These are phyloP conservation scores for Eubasilissa splendida DNA, from an alignment of 2,888 invertebrate genomes.

Conservation along the genomic window DNA sequence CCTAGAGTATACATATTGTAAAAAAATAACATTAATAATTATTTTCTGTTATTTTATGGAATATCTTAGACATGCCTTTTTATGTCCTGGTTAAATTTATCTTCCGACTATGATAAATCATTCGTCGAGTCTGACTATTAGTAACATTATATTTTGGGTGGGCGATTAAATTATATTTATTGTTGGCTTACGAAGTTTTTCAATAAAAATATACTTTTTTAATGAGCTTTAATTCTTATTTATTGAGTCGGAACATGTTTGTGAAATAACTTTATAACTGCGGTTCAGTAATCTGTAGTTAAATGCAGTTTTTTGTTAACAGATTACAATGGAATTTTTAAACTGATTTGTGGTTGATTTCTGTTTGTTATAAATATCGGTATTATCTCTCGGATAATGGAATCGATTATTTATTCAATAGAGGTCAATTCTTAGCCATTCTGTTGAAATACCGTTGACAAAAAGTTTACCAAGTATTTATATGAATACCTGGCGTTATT, in stretches of 20 bases:
- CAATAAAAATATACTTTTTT: slow-evolving; percentile 19
- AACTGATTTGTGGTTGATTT: slow-evolving; percentile 6
- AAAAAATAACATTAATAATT: no score
- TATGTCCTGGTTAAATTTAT: slow-evolving; percentile 2
- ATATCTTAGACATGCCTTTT: background rate
- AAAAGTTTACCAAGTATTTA: no score
- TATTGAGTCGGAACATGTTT: slow-evolving; percentile 33
- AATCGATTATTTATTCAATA: slow-evolving; percentile 22
- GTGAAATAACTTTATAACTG: background rate
- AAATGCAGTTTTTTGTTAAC: slow-evolving; percentile 21
- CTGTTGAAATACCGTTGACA: slow-evolving; percentile 1
- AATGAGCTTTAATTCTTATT: slow-evolving; percentile 42
- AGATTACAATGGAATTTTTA: background rate
- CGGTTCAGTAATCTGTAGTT: background rate
- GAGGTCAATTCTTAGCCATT: background rate
- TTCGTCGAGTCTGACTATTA: slow-evolving; percentile 11
- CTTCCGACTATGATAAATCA: slow-evolving; percentile 13
- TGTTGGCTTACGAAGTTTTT: slow-evolving; percentile 11
- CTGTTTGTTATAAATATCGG: slow-evolving; percentile 10
- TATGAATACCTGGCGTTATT: no score
- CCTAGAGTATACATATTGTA: no score
- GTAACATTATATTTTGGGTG: slow-evolving; percentile 7
- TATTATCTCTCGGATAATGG: background rate
- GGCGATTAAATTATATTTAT: slow-evolving; percentile 4
- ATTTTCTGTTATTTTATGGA: no score